phyloP scores from a whole-genome alignment of 2,797 vertebrate species.

The Zenarchopterus dispar region DNA sequence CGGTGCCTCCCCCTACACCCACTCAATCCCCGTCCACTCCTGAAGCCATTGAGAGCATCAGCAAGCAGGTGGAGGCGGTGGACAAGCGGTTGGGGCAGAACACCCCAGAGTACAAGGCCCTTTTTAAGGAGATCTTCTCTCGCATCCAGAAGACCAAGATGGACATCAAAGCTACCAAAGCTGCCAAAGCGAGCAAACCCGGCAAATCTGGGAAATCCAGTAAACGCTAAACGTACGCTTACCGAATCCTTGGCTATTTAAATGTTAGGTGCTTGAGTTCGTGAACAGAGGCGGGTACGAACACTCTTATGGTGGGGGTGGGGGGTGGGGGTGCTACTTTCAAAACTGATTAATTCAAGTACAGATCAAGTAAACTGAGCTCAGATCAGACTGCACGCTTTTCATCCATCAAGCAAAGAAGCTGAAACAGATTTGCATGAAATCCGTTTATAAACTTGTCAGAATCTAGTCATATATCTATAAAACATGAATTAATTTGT shows the following conservation, averaged over 20 bases:
- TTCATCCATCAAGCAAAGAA: constrained; percentile 10
- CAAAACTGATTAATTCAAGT: not conserved
- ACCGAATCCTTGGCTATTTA: constrained; percentile 16
- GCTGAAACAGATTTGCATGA: constrained; percentile 27
- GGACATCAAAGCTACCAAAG: constrained; percentile 91
- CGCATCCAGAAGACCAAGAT: constrained; percentile 98
- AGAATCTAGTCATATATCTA: constrained; percentile 7
- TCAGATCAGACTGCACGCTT: not conserved
- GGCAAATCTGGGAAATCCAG: constrained; percentile 74
- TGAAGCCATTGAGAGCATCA: constrained; percentile 88
- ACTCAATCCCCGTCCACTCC: constrained; percentile 85
- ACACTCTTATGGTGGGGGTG: constrained; percentile 20
- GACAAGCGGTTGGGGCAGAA: constrained; percentile 95
- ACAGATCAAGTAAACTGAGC: constrained; percentile 4
- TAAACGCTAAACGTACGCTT: constrained; percentile 58
- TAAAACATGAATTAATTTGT: not conserved
- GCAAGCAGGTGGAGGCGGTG: constrained; percentile 92
- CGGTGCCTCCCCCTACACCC: constrained; percentile 76
- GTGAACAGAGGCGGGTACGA: not conserved
- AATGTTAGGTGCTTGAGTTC: constrained; percentile 31
- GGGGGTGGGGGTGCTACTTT: constrained; percentile 18
- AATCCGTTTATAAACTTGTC: constrained; percentile 1
- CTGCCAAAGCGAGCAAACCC: constrained; percentile 71
- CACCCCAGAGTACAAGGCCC: constrained; percentile 96
- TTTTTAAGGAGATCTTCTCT: constrained; percentile 99